phyloP scores from a whole-genome alignment of 2,113 vertebrate species.

The Caloenas nicobarica region DNA sequence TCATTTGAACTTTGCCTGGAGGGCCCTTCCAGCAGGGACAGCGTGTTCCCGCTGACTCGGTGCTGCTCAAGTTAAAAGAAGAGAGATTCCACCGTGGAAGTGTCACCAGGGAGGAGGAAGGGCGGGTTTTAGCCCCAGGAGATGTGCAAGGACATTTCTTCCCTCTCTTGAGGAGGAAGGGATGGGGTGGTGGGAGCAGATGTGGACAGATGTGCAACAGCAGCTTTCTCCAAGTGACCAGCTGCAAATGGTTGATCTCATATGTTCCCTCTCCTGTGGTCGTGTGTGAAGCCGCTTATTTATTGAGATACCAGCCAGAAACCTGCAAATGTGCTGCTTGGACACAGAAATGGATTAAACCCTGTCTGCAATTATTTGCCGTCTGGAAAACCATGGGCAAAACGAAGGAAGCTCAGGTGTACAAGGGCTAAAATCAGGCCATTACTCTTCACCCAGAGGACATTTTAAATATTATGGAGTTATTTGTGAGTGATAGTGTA shows the following conservation, averaged over 20 bases:
- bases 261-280: background rate
- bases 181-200: background rate
- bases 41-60: background rate
- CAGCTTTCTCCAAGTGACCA: background rate
- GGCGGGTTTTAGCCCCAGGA: background rate
- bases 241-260: background rate
- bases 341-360: rapidly evolving
- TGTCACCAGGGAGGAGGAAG: background rate
- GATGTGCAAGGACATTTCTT: rapidly evolving
- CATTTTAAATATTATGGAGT: background rate
- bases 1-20: background rate
- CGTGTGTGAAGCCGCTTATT: rapidly evolving
- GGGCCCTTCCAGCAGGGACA: background rate
- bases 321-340: background rate
- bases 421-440: background rate
- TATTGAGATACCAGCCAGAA: rapidly evolving
- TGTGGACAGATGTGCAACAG: background rate
- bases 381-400: background rate
- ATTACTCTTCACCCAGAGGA: background rate
- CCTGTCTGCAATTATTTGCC: rapidly evolving
- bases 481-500: background rate
- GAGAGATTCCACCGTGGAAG: background rate
- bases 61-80: background rate
- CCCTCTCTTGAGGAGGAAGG: rapidly evolving
- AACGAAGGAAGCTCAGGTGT: background rate